Conservation (phyloP, 2,113 vertebrate genomes). For the Platichthys flesus region DNA sequence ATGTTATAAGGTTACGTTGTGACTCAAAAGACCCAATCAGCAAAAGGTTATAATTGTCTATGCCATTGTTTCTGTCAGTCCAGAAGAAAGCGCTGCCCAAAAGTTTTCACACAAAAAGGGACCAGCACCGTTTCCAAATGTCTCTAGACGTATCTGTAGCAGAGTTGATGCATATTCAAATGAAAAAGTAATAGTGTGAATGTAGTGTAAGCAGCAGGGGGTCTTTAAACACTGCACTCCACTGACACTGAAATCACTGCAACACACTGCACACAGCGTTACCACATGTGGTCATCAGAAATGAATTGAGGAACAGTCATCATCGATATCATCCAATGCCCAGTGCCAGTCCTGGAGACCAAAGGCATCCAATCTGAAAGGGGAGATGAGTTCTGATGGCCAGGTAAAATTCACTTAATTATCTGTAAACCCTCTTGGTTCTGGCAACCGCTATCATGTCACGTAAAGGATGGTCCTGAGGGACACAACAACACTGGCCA, state of each 20-base stretch:
- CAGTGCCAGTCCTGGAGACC: constrained; percentile 96
- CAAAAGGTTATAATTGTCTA: too few relatives aligned
- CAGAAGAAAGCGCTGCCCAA: too few relatives aligned
- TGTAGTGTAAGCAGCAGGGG: too few relatives aligned
- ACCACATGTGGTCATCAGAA: constrained; percentile 86
- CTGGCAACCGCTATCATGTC: background rate
- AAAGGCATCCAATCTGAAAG: constrained; percentile 93
- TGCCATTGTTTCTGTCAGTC: too few relatives aligned
- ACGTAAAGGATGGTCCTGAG: background rate
- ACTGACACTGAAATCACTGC: constrained; percentile 49
- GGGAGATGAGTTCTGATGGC: constrained; percentile 72
- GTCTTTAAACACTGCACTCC: background rate
- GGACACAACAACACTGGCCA: background rate
- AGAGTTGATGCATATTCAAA: too few relatives aligned
- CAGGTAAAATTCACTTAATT: background rate
- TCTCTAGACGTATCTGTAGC: too few relatives aligned
- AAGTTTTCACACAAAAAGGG: too few relatives aligned
- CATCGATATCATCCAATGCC: constrained; percentile 94
- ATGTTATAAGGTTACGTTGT: too few relatives aligned
- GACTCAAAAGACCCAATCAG: too few relatives aligned
- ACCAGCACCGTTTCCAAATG: too few relatives aligned
- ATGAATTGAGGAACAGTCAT: constrained; percentile 91
- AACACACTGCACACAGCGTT: constrained; percentile 62
- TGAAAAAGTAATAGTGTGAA: too few relatives aligned
- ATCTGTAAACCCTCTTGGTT: background rate